Evolutionary conservation across 2,113 vertebrate species (phyloP), one percentile per base, ranked within the genome.

Genomic region (Pitta sordida): DNA sequence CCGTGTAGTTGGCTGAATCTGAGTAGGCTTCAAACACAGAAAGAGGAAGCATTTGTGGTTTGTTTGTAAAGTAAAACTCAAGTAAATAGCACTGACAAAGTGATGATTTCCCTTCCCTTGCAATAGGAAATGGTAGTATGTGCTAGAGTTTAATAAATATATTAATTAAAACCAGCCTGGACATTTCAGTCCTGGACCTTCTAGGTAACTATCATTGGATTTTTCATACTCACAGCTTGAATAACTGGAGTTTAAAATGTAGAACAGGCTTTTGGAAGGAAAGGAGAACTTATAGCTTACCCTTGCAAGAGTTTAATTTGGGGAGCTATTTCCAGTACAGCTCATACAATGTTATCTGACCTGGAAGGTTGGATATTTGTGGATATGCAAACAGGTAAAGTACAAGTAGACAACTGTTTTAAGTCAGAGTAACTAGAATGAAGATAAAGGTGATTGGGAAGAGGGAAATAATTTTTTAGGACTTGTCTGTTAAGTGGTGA

Each of bases 91-190:
- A 81, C n/a, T 78, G 71, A 60, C n/a, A 60, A 88, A 86, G 71
- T 91, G 88, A 68, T 81, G 51, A 92, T 78, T 59, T 68, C 23
- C n/a, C 15, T 62, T 22, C 16, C 34, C 27, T 44, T 3, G 2
- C 75, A 70, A 34, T 49, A 90, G n/a, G 15, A 13, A 34, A 51
- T 87, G 75, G 37, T 80, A 29, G 21, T n/a, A 8, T 20, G 17
- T 93, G 48, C 63, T 94, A 85, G 88, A 88, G 41, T 88, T 88
- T 90, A 81, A 95, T 86, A 86, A 94, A 90, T 68, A 60, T 11
- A 68, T 68, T 78, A 90, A 93, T 96, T 92, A 92, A 91, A 93
- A 80, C 26, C 34, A 90, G 49, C 53, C n/a, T 36, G 63, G 82
- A 69, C 29, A 44, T 74, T 77, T 90, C 76, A 86, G n/a, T 86